phyloP scores from a whole-genome alignment of 2,113 vertebrate species.

The Xenopus tropicalis region UCB_Xtro_10.0 CM004443.2:35788001-35788500 shows the following conservation, averaged over 20 bases:
- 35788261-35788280: slow-evolving; percentile 69
- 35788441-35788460: slow-evolving; percentile 75
- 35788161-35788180: slow-evolving; percentile 73
- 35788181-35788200: slow-evolving; percentile 64
- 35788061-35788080: slow-evolving; percentile 52
- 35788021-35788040: slow-evolving; percentile 71
- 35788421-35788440: slow-evolving; percentile 69
- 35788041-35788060: slow-evolving; percentile 74
- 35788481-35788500: slow-evolving; percentile 72
- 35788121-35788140: slow-evolving; percentile 57
- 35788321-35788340: slow-evolving; percentile 68
- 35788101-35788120: slow-evolving; percentile 74
- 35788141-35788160: slow-evolving; percentile 74
- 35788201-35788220: slow-evolving; percentile 65
- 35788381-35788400: slow-evolving; percentile 75
- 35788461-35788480: slow-evolving; percentile 61
- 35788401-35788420: slow-evolving; percentile 69
- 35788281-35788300: slow-evolving; percentile 64
- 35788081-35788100: slow-evolving; percentile 61
- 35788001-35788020: slow-evolving; percentile 64
- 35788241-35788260: slow-evolving; percentile 77
- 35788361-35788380: slow-evolving; percentile 70
- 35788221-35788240: slow-evolving; percentile 54
- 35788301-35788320: slow-evolving; percentile 68
- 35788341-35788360: slow-evolving; percentile 57